Evolutionary conservation across 1,140 invertebrate species (phyloP).

Genomic region (Wasmannia auropunctata): DNA sequence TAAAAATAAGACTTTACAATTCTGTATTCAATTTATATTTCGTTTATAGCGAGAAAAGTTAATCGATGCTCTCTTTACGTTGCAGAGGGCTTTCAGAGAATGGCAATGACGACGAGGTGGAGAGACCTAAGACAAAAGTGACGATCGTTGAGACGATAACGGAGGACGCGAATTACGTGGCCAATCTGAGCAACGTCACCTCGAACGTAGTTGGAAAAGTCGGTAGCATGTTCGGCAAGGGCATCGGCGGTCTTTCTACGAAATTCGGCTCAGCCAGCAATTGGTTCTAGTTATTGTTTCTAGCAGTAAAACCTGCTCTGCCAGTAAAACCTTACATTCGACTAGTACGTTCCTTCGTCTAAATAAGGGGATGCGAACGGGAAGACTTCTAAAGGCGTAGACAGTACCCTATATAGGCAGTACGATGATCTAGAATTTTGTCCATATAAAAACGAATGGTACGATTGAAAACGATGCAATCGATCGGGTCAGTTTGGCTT

Average conservation of each 20-base stretch:
- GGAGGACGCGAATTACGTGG: slow-evolving; percentile 88
- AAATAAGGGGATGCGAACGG: slow-evolving; percentile 72
- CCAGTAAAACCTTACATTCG: slow-evolving; percentile 66
- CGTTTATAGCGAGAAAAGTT: neutral
- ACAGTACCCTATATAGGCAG: slow-evolving; percentile 41
- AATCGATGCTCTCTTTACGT: slow-evolving; percentile 39
- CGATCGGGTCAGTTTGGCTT: slow-evolving; percentile 39
- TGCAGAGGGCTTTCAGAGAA: slow-evolving; percentile 86
- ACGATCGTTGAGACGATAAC: slow-evolving; percentile 87
- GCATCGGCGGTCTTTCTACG: slow-evolving; percentile 92
- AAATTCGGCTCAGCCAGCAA: slow-evolving; percentile 90
- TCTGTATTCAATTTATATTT: neutral
- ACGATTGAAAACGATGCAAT: slow-evolving; percentile 48
- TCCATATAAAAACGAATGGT: slow-evolving; percentile 53
- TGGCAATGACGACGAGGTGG: slow-evolving; percentile 88
- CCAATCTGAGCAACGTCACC: slow-evolving; percentile 90
- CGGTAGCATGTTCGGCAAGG: slow-evolving; percentile 93
- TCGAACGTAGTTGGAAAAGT: slow-evolving; percentile 92
- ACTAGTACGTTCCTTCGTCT: slow-evolving; percentile 77
- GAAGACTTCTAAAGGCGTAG: slow-evolving; percentile 60
- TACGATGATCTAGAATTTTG: slow-evolving; percentile 62
- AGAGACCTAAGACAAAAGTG: slow-evolving; percentile 87
- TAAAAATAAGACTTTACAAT: neutral
- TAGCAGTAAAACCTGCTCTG: slow-evolving; percentile 72
- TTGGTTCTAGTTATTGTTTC: slow-evolving; percentile 87